Base-by-base conservation (phyloP, 2,888 invertebrate genomes). In the Drosophila antonietae region DNA sequence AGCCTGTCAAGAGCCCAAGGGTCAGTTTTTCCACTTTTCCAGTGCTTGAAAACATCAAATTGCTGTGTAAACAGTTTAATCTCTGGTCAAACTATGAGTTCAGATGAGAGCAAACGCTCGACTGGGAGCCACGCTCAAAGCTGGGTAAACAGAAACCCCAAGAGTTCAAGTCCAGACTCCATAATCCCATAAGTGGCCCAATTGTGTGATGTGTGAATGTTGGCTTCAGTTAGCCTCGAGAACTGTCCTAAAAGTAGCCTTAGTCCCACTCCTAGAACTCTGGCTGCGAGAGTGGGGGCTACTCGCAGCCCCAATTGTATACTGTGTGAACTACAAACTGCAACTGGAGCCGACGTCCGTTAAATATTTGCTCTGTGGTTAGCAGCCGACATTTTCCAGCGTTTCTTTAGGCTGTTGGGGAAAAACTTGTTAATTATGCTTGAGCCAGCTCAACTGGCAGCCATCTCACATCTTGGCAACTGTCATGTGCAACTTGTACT, bases 381-480 rank as follows among this genome's bases (percentile, higher is more conserved):
- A 81, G 77, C 80, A 56, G 39, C 51, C 65, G 66, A 35, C 79
- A 75, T 83, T 80, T 88, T 83, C 65, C 84, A 61, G 76, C 60
- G 68, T 68, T 68, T 57, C 39, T 12, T 58, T 44, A 31, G 62
- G 39, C 59, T 20, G 61, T 9, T 64, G 73, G 72, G 59, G 66
- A 71, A 80, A 80, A 83, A 85, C 85, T 89, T 89, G 85, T 89
- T 85, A 85, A 85, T 85, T 85, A 86, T 77, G 76, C 75, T 77
- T 60, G 61, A 80, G 73, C 51, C 59, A 39, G 65, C 59, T 66
- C 37, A 15, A 59, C 73, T 70, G 64, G 64, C 47, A 41, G 66
- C 55, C 51, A 46, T 39, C 55, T 41, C 64, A 59, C 71, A 64
- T 66, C 81, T 69, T 78, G 61, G 67, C 80, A 85, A 86, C 82